Conservation (phyloP, 30 jellyfish, hydroid and myxozoan genomes). For the Catostylus mosaicus region DNA sequence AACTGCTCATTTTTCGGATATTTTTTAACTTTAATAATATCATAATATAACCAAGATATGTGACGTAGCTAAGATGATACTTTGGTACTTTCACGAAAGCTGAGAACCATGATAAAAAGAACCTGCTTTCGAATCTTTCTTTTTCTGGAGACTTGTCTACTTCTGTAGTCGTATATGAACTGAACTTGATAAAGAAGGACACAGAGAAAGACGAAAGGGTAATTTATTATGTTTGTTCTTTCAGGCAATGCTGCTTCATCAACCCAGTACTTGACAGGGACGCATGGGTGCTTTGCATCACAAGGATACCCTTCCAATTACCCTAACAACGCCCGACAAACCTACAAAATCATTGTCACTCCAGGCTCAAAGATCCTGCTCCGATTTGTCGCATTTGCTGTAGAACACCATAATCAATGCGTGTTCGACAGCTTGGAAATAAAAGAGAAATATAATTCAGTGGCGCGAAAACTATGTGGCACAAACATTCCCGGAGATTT, state of each 20-base stretch:
- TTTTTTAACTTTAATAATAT: too few species aligned
- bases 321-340: neutral
- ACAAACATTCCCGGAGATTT: neutral
- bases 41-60: too few species aligned
- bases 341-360: neutral
- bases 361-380: slow-evolving; percentile 7
- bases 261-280: neutral
- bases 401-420: slow-evolving; percentile 13
- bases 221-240: neutral
- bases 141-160: too few species aligned
- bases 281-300: slow-evolving; percentile 22
- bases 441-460: neutral
- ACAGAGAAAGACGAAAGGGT: neutral
- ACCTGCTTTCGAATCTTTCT: too few species aligned
- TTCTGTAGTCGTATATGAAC: too few species aligned
- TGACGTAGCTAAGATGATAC: too few species aligned
- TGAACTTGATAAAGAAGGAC: too few species aligned
- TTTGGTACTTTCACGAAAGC: too few species aligned
- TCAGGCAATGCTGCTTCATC: slow-evolving; percentile 14
- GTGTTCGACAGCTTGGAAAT: slow-evolving; percentile 4
- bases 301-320: slow-evolving; percentile 20
- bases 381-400: neutral
- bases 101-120: too few species aligned
- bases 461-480: neutral
- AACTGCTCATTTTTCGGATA: too few species aligned